Base-by-base conservation (phyloP, 2,888 invertebrate genomes). In the Drosophila histrio region DNA sequence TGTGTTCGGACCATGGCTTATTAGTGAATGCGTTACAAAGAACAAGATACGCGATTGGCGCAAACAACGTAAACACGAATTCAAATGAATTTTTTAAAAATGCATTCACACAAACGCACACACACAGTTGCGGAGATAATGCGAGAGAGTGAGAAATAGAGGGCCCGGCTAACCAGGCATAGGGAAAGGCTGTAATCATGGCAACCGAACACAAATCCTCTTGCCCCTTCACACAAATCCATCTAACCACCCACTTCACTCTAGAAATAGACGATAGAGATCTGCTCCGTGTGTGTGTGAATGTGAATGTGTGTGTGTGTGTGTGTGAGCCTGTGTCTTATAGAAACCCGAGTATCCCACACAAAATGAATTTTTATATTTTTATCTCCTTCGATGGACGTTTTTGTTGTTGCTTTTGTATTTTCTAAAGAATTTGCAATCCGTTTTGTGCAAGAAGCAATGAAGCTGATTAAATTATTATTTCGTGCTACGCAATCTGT, bases 71-170 rank as follows among this genome's bases (percentile, higher is more conserved):
- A 61, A 62, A 58, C 53, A 47, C 30, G 7, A 62, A 63, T 56
- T 47, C 26, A 63, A 66, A 68, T 49, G 61, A 70, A 69, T 58
- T 61, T 60, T 41, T 26, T n/a, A 38, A 38, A 38, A 38, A 38
- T 38, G 38, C 38, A 38, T 38, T 38, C 5, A 3, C 21, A 46
- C 28, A 62, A 21, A 41, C 24, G 46, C 47, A 38, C 28, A 63
- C 32, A 58, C 50, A 50, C 44, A 44, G 26, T 13, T 11, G 11
- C 38, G 46, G 11, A 19, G 26, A 6, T n/a, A 11, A 13, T 46
- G 19, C 13, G 28, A n/a, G 17, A 47, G 38, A 17, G 30, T 8
- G 22, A 21, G 38, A 6, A 15, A 7, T 9, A n/a, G n/a, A 38
- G 26, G 26, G 1, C 26, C 26, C 19, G 34, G 46, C 24, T 56